A percentile compares a stretch with the other conserved stretches of the same genome.
Conservation (phyloP, 2,113 vertebrate genomes). For the Synodontis membranacea region DNA sequence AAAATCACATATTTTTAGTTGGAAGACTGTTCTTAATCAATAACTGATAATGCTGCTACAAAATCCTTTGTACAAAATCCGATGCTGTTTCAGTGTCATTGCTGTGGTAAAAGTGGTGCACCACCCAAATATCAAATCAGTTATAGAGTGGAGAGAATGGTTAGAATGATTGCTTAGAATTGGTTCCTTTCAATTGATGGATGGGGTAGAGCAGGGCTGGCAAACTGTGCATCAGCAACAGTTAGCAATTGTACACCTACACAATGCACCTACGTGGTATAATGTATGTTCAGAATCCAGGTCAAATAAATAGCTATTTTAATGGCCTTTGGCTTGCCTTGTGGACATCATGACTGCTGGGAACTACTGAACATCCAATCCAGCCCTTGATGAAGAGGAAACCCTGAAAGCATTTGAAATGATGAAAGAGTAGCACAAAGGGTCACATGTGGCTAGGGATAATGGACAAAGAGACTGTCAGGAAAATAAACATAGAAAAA, state of each 20-base stretch:
- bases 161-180: no score
- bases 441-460: constrained; percentile 28
- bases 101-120: background rate
- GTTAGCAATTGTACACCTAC: background rate
- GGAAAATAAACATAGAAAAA: constrained; percentile 16
- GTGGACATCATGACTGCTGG: background rate
- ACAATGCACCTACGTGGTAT: background rate
- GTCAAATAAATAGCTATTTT: background rate
- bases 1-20: constrained; percentile 3
- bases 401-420: background rate
- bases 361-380: background rate
- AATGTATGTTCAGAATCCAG: background rate
- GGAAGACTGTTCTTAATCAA: background rate
- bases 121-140: background rate
- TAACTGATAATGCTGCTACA: background rate
- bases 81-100: background rate
- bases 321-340: background rate
- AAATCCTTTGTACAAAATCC: background rate
- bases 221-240: background rate
- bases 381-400: background rate
- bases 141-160: no score
- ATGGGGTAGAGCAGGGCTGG: background rate
- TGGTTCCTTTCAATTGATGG: background rate
- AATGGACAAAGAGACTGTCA: constrained; percentile 43
- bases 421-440: constrained; percentile 23